These are phyloP conservation scores for Cebus imitator DNA, from an alignment of 2,113 vertebrate species.

Conservation along the genomic window DNA sequence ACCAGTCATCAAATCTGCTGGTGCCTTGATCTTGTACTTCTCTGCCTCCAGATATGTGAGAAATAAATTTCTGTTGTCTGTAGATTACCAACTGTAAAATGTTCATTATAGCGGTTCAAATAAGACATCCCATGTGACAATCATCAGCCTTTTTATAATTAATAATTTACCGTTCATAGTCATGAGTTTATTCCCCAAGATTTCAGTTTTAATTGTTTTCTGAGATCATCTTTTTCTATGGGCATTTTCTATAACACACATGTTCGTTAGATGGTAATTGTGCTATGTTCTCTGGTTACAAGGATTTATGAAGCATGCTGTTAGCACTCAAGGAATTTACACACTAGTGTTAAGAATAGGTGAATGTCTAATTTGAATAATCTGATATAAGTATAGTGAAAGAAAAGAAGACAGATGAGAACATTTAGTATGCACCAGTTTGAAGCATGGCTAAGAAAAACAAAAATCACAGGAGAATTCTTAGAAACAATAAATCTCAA, in stretches of 20 bases:
- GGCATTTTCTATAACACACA: neutral
- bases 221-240: neutral
- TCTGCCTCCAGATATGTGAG: neutral
- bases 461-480: neutral
- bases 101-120: neutral
- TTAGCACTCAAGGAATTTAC: neutral
- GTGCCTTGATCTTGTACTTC: neutral
- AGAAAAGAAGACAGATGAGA: neutral
- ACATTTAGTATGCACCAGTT: neutral
- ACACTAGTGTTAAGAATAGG: neutral
- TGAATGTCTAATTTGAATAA: neutral
- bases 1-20: neutral
- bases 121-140: too few relatives aligned
- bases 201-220: neutral
- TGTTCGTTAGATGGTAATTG: neutral
- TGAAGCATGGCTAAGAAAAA: neutral
- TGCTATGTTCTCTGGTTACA: neutral
- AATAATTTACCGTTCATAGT: neutral
- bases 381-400: neutral
- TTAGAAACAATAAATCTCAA: neutral
- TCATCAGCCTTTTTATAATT: too few relatives aligned
- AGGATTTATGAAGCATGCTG: neutral
- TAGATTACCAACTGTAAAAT: neutral
- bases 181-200: neutral
- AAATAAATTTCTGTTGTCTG: neutral